Evolutionary conservation across 37 sponge, comb jelly and placozoan genomes (phyloP).

Genomic region (Axinella damicornis): DNA sequence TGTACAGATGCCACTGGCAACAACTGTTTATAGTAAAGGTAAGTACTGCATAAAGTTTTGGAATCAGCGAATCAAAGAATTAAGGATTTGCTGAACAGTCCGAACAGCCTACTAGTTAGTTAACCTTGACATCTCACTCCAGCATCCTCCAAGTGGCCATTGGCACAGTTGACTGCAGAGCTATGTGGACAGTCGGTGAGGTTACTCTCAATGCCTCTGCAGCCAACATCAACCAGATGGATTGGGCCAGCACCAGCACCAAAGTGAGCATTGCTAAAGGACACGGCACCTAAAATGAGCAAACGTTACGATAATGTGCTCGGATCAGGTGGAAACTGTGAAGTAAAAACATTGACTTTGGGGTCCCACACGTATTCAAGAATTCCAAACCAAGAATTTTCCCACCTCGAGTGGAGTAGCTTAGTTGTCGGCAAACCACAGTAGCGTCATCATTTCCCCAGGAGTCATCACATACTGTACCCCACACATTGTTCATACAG

Average conservation of each 20-base stretch:
- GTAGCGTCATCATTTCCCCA: neutral
- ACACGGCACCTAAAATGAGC: neutral
- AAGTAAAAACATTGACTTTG: no score
- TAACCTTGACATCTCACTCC: neutral
- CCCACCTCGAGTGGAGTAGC: neutral
- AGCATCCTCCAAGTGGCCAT: neutral
- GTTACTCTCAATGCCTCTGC: neutral
- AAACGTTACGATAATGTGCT: neutral
- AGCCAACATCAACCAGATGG: neutral
- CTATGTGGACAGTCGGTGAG: neutral
- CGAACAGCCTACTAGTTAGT: neutral
- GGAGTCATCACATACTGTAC: no score
- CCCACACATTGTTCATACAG: no score
- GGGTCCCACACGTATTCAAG: no score
- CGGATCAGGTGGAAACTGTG: no score
- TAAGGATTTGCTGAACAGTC: no score
- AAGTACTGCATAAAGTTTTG: no score
- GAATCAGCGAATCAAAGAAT: no score
- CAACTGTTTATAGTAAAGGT: no score
- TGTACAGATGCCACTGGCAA: no score
- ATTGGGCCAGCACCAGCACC: conserved; percentile 12
- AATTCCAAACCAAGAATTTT: neutral
- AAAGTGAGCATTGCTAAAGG: neutral
- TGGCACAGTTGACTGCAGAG: neutral
- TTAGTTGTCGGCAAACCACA: neutral